Conservation (phyloP, 2,888 invertebrate species). For the Encarsia formosa region DNA sequence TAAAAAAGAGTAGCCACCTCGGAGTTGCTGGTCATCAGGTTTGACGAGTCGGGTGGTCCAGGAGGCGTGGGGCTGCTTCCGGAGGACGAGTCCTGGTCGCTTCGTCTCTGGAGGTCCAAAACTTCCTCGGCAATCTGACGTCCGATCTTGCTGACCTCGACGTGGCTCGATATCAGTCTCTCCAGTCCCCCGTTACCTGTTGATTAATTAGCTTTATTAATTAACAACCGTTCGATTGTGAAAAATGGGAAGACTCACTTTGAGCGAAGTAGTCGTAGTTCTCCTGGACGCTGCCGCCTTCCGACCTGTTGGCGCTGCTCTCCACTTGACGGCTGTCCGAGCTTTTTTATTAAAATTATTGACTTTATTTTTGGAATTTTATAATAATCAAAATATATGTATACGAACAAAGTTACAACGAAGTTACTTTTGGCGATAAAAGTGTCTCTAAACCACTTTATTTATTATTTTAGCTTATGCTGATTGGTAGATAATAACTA, state of each 20-base stretch:
- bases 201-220: not conserved
- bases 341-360: too few species aligned
- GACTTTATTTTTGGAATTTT: too few species aligned
- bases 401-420: too few species aligned
- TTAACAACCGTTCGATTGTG: not conserved
- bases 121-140: slow-evolving; percentile 79
- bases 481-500: too few species aligned
- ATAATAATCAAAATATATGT: too few species aligned
- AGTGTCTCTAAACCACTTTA: too few species aligned
- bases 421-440: too few species aligned
- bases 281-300: slow-evolving; percentile 51
- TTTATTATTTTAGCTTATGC: too few species aligned
- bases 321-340: slow-evolving; percentile 54
- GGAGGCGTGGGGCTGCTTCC: slow-evolving; percentile 53
- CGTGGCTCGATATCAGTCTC: slow-evolving; percentile 68
- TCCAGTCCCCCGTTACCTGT: slow-evolving; percentile 62
- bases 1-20: slow-evolving; percentile 39
- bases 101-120: slow-evolving; percentile 59
- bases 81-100: slow-evolving; percentile 54
- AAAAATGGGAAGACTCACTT: slow-evolving; percentile 47
- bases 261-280: slow-evolving; percentile 58
- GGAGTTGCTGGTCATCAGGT: too few species aligned
- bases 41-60: slow-evolving; percentile 47
- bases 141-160: slow-evolving; percentile 82
- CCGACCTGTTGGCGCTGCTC: slow-evolving; percentile 51